A percentile compares a stretch with the other conserved stretches of the same genome.
These are phyloP conservation scores for Stegastes partitus DNA, from an alignment of 2,113 vertebrate genomes.

Conservation along the genomic window DNA sequence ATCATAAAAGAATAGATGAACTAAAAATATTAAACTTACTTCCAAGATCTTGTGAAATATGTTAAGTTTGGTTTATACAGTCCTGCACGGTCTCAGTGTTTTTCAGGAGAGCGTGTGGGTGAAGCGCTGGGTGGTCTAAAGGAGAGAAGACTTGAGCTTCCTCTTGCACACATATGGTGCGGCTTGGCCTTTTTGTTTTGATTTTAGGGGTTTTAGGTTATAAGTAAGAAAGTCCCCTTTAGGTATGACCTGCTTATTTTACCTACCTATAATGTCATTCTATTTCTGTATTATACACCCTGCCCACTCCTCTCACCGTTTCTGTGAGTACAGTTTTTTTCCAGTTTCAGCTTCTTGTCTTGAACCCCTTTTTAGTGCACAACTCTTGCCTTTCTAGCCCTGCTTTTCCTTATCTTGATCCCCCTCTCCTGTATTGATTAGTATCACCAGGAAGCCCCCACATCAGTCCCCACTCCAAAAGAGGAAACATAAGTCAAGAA, in stretches of 20 bases:
- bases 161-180: conserved; percentile 85
- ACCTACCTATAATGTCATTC: conserved; percentile 82
- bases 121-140: conserved; percentile 85
- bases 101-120: conserved; percentile 82
- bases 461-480: conserved; percentile 64
- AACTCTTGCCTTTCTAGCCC: conserved; percentile 16
- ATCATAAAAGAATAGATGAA: conserved; percentile 64
- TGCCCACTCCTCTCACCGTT: conserved; percentile 36
- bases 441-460: conserved; percentile 66
- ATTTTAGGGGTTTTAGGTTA: conserved; percentile 85
- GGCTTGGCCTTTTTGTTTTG: conserved; percentile 85
- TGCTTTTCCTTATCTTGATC: conserved; percentile 28
- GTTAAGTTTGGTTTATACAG: conserved; percentile 59
- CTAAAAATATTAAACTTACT: conserved; percentile 52
- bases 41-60: conserved; percentile 61
- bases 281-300: conserved; percentile 73
- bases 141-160: conserved; percentile 76
- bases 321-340: conserved; percentile 50
- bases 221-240: conserved; percentile 85
- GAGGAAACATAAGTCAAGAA: conserved; percentile 72
- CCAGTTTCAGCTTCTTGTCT: conserved; percentile 23
- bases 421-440: conserved; percentile 54
- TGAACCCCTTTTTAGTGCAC: conserved; percentile 14
- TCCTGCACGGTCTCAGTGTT: conserved; percentile 67
- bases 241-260: conserved; percentile 86